Evolutionary conservation across 2,888 invertebrate genomes (phyloP), one percentile per base, ranked within the genome.

Genomic region (Smittia aterrima): DNA sequence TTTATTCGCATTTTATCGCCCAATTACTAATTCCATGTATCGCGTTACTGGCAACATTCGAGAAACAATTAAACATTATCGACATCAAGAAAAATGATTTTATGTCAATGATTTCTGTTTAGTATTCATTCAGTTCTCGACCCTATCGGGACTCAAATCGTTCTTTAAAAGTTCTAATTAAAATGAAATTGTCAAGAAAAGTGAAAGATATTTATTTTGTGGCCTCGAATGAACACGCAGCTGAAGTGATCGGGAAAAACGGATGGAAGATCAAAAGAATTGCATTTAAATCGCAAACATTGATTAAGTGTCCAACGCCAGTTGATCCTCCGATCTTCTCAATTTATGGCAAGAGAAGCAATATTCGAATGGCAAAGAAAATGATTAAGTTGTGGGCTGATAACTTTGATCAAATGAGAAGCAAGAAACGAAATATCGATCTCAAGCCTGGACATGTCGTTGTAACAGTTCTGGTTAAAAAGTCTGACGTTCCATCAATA

Each of bases 281-380:
- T 13, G 27, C 68, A 24, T 22, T 18, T 11, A 11, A 47, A 0
- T 41, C 68, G 7, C 9, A 68, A 11, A 68, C 68, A 3, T 47
- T 13, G 7, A 68, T 68, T 6, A 41, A 47, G 4, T 68, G 68
- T 47, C 68, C 68, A 24, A 47, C 41, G n/a, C 68, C 68, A 68
- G 1, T 20, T 24, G 24, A 41, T 7, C 13, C 25, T 22, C 68
- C 68, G 22, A 68, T 68, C 22, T 68, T 68, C 24, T 9, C 7
- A 22, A 68, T 68, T 47, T 22, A 11, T 24, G 68, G 66, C 27
- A 38, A 11, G 2, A 66, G 38, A 40, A 1, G 7, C 1, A 66
- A 20, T 13, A 11, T 66, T 0, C 3, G 16, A 11, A 1, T 20
- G 20, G 66, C 66, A 1, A 66, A 38, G 13, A 32, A 7, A 40